Conservation (phyloP, 2,888 invertebrate genomes). For the Epinotia bilunana region DNA sequence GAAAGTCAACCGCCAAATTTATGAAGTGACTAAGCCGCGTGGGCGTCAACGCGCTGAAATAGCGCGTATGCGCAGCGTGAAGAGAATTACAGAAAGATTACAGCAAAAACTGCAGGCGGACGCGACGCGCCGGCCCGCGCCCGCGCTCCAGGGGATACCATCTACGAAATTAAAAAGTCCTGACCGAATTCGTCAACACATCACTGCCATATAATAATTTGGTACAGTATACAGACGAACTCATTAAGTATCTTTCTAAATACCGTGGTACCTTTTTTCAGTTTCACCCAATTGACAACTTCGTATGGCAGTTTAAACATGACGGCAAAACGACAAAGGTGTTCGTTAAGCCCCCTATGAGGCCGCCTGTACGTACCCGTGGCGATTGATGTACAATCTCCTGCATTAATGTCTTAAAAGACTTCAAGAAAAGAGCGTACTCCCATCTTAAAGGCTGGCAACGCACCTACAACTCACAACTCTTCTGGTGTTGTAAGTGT, state of each 20-base stretch:
- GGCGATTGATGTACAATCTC: no score
- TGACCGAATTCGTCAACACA: not conserved
- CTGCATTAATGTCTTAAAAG: not conserved
- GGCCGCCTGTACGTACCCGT: no score
- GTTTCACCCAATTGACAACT: no score
- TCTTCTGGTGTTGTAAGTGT: no score
- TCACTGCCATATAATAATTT: not conserved
- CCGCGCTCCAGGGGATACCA: not conserved
- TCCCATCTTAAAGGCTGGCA: no score
- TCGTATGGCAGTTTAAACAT: no score
- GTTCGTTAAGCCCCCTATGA: no score
- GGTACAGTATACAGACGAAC: not conserved
- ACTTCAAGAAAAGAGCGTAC: no score
- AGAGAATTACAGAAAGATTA: slow-evolving; percentile 8
- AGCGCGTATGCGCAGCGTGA: slow-evolving; percentile 40
- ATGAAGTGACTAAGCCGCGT: slow-evolving; percentile 47
- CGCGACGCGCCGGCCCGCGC: not conserved
- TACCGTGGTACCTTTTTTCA: no score
- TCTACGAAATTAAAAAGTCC: not conserved
- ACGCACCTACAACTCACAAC: no score
- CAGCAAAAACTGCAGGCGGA: slow-evolving; percentile 27
- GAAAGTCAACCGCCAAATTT: slow-evolving; percentile 49
- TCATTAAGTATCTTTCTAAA: no score
- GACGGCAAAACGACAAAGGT: no score
- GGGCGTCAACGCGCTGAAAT: slow-evolving; percentile 41